Percentiles rank a stretch among this genome's conserved stretches.
These are phyloP conservation scores for Atta texana DNA, from an alignment of 1,140 invertebrate genomes.

Conservation along the genomic window DNA sequence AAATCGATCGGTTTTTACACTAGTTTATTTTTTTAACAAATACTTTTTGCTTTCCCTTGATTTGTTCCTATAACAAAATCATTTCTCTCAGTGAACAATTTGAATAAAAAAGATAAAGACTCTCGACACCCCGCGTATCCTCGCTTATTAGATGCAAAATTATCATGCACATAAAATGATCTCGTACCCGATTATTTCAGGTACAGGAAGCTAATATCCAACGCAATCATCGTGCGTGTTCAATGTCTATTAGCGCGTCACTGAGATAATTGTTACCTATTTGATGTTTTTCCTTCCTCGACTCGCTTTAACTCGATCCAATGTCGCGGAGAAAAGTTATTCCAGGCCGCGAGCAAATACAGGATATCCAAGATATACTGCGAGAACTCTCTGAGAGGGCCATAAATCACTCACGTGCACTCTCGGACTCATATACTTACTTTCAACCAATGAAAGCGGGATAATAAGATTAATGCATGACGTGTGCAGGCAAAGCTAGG, in stretches of 20 bases:
- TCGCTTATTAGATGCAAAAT: not conserved
- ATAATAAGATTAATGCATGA: slow-evolving; percentile 63
- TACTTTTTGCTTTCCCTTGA: too few relatives aligned
- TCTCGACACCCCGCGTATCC: not conserved
- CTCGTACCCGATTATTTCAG: slow-evolving; percentile 46
- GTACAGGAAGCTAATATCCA: slow-evolving; percentile 16
- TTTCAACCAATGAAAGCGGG: slow-evolving; percentile 59
- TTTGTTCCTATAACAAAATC: too few relatives aligned
- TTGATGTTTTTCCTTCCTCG: too few relatives aligned
- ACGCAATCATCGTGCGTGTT: slow-evolving; percentile 32
- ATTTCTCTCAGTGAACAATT: not conserved
- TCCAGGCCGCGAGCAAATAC: slow-evolving; percentile 35
- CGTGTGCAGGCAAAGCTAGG: slow-evolving; percentile 47
- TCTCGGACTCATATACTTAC: slow-evolving; percentile 56
- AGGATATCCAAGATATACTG: slow-evolving; percentile 54
- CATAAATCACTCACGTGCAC: slow-evolving; percentile 59
- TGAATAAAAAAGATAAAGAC: not conserved
- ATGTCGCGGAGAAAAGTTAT: slow-evolving; percentile 34
- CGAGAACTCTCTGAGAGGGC: slow-evolving; percentile 49
- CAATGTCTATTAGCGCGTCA: slow-evolving; percentile 39
- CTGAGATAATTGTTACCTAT: slow-evolving; percentile 49
- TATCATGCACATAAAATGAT: slow-evolving; percentile 1
- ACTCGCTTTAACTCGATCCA: not conserved
- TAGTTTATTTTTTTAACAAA: too few relatives aligned
- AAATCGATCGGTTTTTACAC: too few relatives aligned